Evolutionary conservation across 2,113 vertebrate genomes (phyloP).

Genomic region (Catagonus wagneri): DNA sequence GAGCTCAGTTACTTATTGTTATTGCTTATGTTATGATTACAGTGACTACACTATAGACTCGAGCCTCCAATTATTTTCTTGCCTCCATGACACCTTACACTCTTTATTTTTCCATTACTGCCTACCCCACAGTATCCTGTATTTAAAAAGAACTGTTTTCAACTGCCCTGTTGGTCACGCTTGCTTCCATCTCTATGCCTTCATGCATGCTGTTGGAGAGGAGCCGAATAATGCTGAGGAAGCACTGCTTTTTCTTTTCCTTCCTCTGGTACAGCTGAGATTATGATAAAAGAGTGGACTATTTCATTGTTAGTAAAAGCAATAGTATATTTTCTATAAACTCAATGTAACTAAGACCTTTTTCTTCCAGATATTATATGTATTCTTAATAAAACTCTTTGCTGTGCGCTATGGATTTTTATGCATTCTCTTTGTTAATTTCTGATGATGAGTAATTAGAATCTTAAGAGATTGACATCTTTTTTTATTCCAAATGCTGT

Average conservation of each 20-base stretch:
- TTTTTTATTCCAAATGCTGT: not conserved
- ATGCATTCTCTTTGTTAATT: not conserved
- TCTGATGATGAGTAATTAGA: conserved; percentile 28
- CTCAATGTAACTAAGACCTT: not conserved
- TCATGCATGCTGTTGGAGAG: not conserved
- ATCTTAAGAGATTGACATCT: not conserved
- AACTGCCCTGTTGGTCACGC: not conserved
- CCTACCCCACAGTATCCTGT: not conserved
- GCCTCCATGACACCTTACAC: not conserved
- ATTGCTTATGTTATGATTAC: not conserved
- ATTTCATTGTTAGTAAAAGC: not conserved
- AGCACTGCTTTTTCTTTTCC: not conserved
- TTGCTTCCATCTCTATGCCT: not conserved
- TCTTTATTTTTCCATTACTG: not conserved
- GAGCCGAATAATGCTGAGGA: not conserved
- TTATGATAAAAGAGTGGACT: not conserved
- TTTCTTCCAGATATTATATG: not conserved
- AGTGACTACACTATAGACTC: not conserved
- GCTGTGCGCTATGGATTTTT: not conserved
- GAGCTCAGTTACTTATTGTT: not conserved
- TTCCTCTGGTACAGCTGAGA: not conserved
- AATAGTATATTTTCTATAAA: not conserved
- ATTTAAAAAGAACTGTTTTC: not conserved
- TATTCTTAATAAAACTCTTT: conserved; percentile 7
- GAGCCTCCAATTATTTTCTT: not conserved